Evolutionary conservation across 2,797 vertebrate species (phyloP).

Genomic region (Pseudomugil gertrudae): DNA sequence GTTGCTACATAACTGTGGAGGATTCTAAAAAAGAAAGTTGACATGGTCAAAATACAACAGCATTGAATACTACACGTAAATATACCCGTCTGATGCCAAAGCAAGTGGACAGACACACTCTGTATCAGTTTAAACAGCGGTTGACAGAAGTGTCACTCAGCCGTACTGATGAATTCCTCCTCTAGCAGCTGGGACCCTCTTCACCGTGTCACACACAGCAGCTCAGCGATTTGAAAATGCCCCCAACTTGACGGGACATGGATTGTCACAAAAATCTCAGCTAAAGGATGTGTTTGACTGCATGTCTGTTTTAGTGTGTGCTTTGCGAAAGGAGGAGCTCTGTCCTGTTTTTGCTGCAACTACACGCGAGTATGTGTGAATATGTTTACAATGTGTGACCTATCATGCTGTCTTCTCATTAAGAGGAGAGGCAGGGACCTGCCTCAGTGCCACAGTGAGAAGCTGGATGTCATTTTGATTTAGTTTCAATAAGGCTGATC

Average conservation of each 20-base stretch:
- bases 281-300: neutral
- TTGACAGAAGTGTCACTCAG: constrained; percentile 31
- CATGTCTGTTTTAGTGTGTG: constrained; percentile 4
- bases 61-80: constrained; percentile 34
- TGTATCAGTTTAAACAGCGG: constrained; percentile 18
- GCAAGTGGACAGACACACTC: constrained; percentile 26
- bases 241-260: constrained; percentile 17
- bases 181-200: constrained; percentile 32
- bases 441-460: constrained; percentile 50
- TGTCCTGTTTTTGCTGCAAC: constrained; percentile 6
- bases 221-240: constrained; percentile 14
- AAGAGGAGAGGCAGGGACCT: constrained; percentile 49
- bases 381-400: constrained; percentile 30
- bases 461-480: constrained; percentile 61
- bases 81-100: constrained; percentile 31
- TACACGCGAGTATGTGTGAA: constrained; percentile 15
- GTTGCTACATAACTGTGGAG: constrained; percentile 26
- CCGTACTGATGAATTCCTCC: constrained; percentile 10
- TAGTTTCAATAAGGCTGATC: constrained; percentile 57
- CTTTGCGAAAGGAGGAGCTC: neutral
- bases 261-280: constrained; percentile 31
- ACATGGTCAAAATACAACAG: constrained; percentile 27
- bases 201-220: constrained; percentile 9
- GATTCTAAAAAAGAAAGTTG: neutral
- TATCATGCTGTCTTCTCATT: constrained; percentile 41